Conservation (phyloP, 2,797 vertebrate genomes). For the Rhinogobio ventralis region DNA sequence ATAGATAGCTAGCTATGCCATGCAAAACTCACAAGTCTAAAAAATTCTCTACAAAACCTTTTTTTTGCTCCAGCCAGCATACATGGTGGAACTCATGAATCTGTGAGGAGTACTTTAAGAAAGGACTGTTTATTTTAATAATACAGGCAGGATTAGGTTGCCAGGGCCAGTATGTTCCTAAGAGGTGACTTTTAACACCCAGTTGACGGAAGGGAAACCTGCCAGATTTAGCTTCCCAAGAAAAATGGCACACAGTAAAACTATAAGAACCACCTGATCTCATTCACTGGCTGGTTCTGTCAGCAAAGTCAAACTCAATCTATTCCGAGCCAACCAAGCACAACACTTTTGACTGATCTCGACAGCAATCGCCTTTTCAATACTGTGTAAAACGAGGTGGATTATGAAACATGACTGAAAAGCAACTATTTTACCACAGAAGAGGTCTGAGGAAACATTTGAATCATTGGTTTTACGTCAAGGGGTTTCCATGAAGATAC, state of each 20-base stretch:
- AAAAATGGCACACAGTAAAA: slow-evolving; percentile 14
- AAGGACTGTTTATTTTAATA: slow-evolving; percentile 40
- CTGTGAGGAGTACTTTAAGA: slow-evolving; percentile 22
- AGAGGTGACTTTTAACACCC: slow-evolving; percentile 31
- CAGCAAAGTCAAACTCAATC: slow-evolving; percentile 1
- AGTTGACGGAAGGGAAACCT: neutral
- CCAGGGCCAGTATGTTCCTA: neutral
- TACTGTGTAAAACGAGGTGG: neutral
- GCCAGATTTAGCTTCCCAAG: neutral
- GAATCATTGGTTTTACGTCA: neutral
- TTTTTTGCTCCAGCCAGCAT: neutral
- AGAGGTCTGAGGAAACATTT: neutral
- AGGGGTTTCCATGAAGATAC: neutral
- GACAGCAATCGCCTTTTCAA: neutral
- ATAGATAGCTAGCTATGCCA: neutral
- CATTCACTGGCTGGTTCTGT: neutral
- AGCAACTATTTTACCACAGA: neutral
- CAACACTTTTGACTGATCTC: neutral
- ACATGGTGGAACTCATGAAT: neutral
- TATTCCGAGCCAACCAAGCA: neutral
- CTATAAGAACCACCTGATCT: neutral
- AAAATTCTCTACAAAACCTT: neutral
- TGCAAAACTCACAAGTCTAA: neutral
- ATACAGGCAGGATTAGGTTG: slow-evolving; percentile 23
- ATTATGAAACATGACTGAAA: neutral